Evolutionary conservation across 1,140 invertebrate species (phyloP).

Genomic region (Habropoda laboriosa): DNA sequence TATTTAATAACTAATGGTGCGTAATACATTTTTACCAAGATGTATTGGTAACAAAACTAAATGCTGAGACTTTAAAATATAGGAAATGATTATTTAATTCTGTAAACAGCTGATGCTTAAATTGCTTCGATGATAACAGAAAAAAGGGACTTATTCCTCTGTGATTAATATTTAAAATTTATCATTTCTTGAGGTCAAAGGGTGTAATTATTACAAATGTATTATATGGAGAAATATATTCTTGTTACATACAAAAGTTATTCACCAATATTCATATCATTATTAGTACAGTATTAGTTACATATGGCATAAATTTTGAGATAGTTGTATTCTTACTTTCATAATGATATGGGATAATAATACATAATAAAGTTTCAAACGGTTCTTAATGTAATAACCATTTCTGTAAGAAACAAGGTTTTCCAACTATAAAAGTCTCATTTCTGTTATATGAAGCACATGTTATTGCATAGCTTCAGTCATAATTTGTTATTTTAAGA

Average conservation of each 20-base stretch:
- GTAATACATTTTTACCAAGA: not conserved
- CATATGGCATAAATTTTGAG: not conserved
- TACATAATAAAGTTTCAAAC: not conserved
- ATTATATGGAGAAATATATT: slow-evolving; percentile 6
- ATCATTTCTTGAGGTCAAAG: not conserved
- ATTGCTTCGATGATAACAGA: not conserved
- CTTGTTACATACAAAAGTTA: not conserved
- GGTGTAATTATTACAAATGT: not conserved
- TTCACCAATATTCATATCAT: not conserved
- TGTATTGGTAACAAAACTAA: not conserved
- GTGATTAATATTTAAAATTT: not conserved
- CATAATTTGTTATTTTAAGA: not conserved
- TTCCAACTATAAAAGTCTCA: not conserved
- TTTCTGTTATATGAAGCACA: not conserved
- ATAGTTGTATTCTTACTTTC: not conserved
- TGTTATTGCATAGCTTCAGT: not conserved
- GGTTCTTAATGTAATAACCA: not conserved
- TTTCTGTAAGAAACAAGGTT: not conserved
- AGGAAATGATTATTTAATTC: not conserved
- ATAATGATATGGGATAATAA: not conserved
- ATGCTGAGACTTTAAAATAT: not conserved
- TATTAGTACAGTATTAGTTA: not conserved
- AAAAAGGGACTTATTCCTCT: not conserved
- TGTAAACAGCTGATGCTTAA: not conserved
- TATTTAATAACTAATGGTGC: not conserved